Conservation (phyloP, 92 coral and sea anemone genomes). For the Porites cylindrica region DNA sequence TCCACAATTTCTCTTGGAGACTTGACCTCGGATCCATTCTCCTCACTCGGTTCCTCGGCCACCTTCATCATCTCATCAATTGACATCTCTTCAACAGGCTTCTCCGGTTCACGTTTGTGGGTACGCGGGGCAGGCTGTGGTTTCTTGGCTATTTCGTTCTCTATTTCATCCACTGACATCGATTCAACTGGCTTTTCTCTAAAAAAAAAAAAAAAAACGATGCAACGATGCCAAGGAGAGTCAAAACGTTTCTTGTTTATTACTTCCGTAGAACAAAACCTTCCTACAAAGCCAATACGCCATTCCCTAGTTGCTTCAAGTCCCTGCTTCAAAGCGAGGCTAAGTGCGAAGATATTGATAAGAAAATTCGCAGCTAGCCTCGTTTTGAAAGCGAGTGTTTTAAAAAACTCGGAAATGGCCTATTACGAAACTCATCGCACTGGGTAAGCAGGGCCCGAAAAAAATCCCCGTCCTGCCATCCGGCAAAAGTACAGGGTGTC, state of each 20-base stretch:
- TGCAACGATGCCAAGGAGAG: neutral
- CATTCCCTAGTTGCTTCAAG: no score
- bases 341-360: no score
- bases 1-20: slow-evolving; percentile 23
- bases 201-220: neutral
- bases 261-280: neutral
- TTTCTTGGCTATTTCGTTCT: slow-evolving; percentile 63
- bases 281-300: no score
- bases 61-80: slow-evolving; percentile 89
- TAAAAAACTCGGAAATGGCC: no score
- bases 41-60: slow-evolving; percentile 57
- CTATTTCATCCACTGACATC: slow-evolving; percentile 82
- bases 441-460: no score
- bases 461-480: no score
- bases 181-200: slow-evolving; percentile 72
- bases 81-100: slow-evolving; percentile 89
- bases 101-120: slow-evolving; percentile 56
- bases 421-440: no score
- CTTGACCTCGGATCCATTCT: slow-evolving; percentile 16
- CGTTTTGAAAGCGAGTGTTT: no score
- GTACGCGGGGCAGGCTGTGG: slow-evolving; percentile 71
- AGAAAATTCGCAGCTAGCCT: no score
- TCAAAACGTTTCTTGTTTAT: neutral
- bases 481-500: no score
- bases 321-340: no score